phyloP scores from a whole-genome alignment of 1,140 invertebrate species.

The Drosophila elegans region DNA sequence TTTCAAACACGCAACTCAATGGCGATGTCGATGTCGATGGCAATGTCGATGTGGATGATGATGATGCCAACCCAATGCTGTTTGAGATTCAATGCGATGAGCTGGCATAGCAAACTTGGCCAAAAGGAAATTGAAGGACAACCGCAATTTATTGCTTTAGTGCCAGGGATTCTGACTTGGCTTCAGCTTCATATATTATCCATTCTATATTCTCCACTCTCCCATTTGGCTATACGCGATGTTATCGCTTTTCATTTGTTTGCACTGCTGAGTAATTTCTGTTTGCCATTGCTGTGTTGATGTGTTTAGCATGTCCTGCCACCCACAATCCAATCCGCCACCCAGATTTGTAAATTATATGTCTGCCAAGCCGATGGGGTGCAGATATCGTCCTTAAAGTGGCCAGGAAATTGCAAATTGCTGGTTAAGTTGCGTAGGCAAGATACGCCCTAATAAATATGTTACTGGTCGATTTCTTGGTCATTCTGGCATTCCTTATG shows the following conservation, averaged over 20 bases:
- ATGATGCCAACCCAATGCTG: conserved; percentile 23
- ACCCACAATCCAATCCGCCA: conserved; percentile 9
- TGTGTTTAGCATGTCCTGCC: conserved; percentile 62
- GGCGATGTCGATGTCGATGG: conserved; percentile 21
- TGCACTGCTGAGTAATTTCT: conserved; percentile 81
- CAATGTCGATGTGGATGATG: conserved; percentile 21
- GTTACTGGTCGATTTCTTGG: conserved; percentile 41
- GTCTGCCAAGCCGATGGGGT: conserved; percentile 49
- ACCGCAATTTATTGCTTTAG: conserved; percentile 76
- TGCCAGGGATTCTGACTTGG: conserved; percentile 61
- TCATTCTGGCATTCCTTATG: conserved; percentile 26
- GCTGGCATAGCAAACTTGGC: conserved; percentile 51
- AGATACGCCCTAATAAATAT: conserved; percentile 37
- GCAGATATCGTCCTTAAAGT: conserved; percentile 63
- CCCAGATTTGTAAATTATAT: conserved; percentile 67
- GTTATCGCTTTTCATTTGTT: conserved; percentile 77
- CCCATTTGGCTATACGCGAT: conserved; percentile 43
- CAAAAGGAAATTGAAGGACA: conserved; percentile 76
- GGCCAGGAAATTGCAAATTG: conserved; percentile 78
- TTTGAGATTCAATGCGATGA: conserved; percentile 19
- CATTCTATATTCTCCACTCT: conserved; percentile 3
- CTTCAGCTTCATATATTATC: background rate
- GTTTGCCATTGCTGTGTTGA: conserved; percentile 62
- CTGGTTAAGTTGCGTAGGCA: conserved; percentile 54
- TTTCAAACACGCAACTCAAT: conserved; percentile 65